Evolutionary conservation across 35 echinoderm and acorn worm genomes (phyloP).

Genomic region (Lytechinus pictus): DNA sequence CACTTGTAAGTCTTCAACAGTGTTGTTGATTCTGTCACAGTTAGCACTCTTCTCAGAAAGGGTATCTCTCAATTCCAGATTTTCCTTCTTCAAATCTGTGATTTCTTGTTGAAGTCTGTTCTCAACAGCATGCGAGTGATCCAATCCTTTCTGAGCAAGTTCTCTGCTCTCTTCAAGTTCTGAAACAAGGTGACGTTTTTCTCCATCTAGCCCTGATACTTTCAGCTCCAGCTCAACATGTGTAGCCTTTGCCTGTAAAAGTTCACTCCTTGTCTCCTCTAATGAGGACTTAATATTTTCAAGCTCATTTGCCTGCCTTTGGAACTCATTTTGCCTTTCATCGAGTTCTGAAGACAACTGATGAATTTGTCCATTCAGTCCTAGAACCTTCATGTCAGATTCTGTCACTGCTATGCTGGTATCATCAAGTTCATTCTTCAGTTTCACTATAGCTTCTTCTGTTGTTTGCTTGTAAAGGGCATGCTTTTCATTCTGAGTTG

Average conservation of each 20-base stretch:
- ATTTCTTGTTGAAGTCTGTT: conserved; percentile 17
- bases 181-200: not conserved
- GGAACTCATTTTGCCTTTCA: not conserved
- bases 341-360: conserved; percentile 25
- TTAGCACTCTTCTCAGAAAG: conserved; percentile 14
- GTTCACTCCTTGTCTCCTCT: conserved; percentile 29
- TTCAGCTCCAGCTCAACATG: not conserved
- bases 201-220: not conserved
- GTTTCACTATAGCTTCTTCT: not conserved
- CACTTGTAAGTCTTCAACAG: conserved; percentile 37
- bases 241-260: not conserved
- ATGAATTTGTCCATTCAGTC: not conserved
- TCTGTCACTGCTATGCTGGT: not conserved
- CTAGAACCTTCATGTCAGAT: not conserved
- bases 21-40: not conserved
- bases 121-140: not conserved
- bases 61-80: not conserved
- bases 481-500: not conserved
- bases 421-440: conserved; percentile 35
- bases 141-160: not conserved
- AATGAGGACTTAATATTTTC: not conserved
- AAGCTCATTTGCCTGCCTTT: not conserved
- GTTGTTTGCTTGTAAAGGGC: not conserved
- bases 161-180: not conserved
- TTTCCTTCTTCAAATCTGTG: conserved; percentile 15